Conservation (phyloP, 2,797 vertebrate species). For the Diceros bicornis region DNA sequence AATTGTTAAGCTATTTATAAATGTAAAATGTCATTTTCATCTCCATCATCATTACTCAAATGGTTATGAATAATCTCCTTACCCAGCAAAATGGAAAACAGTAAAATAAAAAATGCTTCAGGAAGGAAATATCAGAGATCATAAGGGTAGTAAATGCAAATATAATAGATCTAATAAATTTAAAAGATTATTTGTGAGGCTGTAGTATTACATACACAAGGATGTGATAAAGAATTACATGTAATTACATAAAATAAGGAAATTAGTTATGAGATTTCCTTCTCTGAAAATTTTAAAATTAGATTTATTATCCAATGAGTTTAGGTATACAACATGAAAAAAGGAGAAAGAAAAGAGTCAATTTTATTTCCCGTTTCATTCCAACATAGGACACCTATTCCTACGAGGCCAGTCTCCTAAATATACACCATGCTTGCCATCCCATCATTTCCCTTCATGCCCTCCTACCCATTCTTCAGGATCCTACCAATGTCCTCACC, state of each 20-base stretch:
- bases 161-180: background rate
- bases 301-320: background rate
- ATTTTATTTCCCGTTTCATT: background rate
- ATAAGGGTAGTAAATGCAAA: background rate
- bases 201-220: background rate
- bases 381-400: background rate
- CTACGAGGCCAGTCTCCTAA: background rate
- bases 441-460: background rate
- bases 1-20: background rate
- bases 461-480: background rate
- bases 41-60: background rate
- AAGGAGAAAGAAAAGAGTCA: background rate
- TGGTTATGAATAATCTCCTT: background rate
- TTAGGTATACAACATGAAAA: background rate
- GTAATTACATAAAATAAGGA: background rate
- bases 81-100: background rate
- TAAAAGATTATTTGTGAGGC: background rate
- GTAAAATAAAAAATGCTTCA: background rate
- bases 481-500: background rate
- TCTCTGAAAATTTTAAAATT: constrained; percentile 31
- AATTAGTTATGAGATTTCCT: background rate
- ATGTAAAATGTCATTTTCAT: background rate
- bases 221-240: background rate
- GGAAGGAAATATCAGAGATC: background rate
- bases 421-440: background rate